A percentile compares a stretch with the other conserved stretches of the same genome.
phyloP scores from a whole-genome alignment of 1,140 invertebrate genomes.

The Andrena cerasifolii region DNA sequence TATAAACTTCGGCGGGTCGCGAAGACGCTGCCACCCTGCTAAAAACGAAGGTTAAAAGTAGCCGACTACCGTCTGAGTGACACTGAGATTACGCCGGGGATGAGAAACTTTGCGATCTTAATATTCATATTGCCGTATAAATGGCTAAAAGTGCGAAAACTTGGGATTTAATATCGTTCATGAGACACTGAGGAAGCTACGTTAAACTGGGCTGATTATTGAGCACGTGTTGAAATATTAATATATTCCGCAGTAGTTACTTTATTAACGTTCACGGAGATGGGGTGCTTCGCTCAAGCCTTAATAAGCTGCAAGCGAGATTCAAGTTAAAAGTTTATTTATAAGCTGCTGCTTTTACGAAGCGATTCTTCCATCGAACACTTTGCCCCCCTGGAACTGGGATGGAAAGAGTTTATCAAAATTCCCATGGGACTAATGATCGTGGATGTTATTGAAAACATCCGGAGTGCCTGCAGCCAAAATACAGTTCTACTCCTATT shows the following conservation, averaged over 20 bases:
- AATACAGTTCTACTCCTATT: not conserved
- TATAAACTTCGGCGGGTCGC: constrained; percentile 27
- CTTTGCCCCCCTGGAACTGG: no score
- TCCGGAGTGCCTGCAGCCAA: no score
- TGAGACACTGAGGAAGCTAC: no score
- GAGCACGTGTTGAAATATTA: not conserved
- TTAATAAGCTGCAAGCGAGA: not conserved
- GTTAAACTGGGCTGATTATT: not conserved
- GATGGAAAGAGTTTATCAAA: no score
- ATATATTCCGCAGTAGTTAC: not conserved
- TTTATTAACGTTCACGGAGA: constrained; percentile 22
- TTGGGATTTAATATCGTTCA: not conserved
- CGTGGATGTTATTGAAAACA: no score
- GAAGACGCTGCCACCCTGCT: constrained; percentile 17
- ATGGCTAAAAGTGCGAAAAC: not conserved
- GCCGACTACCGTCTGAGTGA: constrained; percentile 34
- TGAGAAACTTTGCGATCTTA: constrained; percentile 42
- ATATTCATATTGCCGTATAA: constrained; percentile 29
- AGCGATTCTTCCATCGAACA: no score
- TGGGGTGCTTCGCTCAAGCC: not conserved
- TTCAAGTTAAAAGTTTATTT: no score
- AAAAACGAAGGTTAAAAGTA: constrained; percentile 43
- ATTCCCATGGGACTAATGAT: no score
- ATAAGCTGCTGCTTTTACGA: no score
- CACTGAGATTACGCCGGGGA: constrained; percentile 32